These are phyloP conservation scores for Polyommatus icarus DNA, from an alignment of 2,888 invertebrate species.

Conservation along the genomic window DNA sequence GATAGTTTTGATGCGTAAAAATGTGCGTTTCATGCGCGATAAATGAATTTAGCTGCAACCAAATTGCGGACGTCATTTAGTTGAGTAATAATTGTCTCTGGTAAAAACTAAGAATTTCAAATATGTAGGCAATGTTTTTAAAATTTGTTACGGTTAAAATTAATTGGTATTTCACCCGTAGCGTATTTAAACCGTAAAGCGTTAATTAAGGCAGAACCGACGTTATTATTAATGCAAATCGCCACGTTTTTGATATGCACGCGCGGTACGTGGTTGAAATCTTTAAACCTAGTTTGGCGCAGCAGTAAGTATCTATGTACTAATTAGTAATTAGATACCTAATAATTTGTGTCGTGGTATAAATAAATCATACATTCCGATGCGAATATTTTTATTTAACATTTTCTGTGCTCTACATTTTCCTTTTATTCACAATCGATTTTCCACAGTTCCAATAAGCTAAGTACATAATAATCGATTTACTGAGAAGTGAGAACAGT, in stretches of 20 bases:
- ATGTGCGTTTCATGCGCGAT: too few relatives aligned
- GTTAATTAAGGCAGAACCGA: slow-evolving; percentile 12
- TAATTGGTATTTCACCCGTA: not conserved
- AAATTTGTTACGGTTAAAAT: not conserved
- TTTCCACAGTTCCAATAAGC: not conserved
- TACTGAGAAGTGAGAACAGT: too few relatives aligned
- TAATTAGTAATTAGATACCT: too few relatives aligned
- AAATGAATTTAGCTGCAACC: too few relatives aligned
- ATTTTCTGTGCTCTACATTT: not conserved
- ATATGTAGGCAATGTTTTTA: not conserved
- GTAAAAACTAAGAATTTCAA: not conserved
- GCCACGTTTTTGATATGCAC: slow-evolving; percentile 10
- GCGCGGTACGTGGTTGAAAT: slow-evolving; percentile 2
- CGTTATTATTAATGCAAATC: not conserved
- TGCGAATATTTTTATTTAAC: not conserved
- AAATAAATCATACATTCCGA: not conserved
- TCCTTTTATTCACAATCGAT: not conserved
- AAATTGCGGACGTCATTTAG: too few relatives aligned
- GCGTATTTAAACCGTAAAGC: not conserved
- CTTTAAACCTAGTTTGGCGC: not conserved
- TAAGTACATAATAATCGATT: not conserved
- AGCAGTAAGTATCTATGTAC: not conserved
- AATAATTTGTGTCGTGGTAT: not conserved
- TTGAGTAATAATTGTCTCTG: not conserved
- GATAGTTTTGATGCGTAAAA: too few relatives aligned